These are phyloP conservation scores for Hoplias malabaricus DNA, from an alignment of 2,113 vertebrate species.

Conservation along the genomic window DNA sequence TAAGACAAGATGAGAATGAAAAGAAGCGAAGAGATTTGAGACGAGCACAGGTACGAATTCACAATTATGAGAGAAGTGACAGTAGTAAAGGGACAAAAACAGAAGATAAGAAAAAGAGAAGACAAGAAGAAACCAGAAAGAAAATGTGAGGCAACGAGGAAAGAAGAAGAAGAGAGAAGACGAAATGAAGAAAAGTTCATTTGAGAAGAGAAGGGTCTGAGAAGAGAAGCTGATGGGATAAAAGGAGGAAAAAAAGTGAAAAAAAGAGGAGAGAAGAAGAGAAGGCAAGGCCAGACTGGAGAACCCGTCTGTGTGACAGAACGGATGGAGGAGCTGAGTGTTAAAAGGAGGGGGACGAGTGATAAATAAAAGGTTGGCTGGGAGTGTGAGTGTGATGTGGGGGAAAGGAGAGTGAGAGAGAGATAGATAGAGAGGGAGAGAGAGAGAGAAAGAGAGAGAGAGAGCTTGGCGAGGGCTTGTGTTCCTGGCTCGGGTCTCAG, in stretches of 20 bases:
- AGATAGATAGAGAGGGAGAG: too few relatives aligned
- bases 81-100: too few relatives aligned
- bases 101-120: background rate
- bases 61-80: too few relatives aligned
- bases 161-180: background rate
- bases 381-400: conserved; percentile 32
- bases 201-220: background rate
- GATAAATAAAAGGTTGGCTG: conserved; percentile 53
- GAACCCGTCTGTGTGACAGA: conserved; percentile 34
- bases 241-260: background rate
- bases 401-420: conserved; percentile 24
- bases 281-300: background rate
- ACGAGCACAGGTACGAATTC: too few relatives aligned
- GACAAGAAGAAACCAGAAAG: background rate
- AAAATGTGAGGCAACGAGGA: background rate
- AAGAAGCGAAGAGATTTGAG: too few relatives aligned
- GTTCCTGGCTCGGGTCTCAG: conserved; percentile 40
- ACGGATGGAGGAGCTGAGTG: conserved; percentile 31
- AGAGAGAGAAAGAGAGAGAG: background rate
- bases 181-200: background rate
- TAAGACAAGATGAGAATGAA: background rate
- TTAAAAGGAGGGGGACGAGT: conserved; percentile 42
- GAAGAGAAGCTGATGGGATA: background rate
- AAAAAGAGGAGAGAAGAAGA: background rate
- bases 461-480: conserved; percentile 31